Evolutionary conservation across 2,797 vertebrate species (phyloP).

Genomic region (Anabacerthia variegaticeps): DNA sequence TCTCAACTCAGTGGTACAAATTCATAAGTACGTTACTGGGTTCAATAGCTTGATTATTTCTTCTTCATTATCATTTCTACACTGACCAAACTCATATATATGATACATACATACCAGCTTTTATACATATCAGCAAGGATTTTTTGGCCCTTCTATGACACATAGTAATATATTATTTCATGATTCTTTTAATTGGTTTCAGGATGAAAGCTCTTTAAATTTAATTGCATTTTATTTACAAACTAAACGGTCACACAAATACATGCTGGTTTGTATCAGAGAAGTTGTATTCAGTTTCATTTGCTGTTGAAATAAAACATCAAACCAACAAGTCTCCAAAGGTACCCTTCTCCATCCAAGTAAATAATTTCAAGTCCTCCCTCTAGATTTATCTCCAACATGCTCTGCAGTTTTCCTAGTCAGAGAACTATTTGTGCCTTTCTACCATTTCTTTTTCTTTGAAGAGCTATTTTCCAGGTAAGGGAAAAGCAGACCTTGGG

Average conservation of each 20-base stretch:
- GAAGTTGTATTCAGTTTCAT: not conserved
- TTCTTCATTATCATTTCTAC: not conserved
- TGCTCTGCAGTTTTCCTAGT: not conserved
- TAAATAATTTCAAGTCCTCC: not conserved
- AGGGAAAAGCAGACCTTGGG: not conserved
- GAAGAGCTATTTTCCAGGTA: not conserved
- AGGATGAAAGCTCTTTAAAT: not conserved
- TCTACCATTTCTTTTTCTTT: not conserved
- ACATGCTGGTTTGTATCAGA: not conserved
- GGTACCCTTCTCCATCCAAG: not conserved
- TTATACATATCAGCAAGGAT: not conserved
- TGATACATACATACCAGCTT: not conserved
- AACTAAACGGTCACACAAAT: not conserved
- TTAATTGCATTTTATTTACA: not conserved
- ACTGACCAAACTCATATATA: not conserved
- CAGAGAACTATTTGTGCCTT: not conserved
- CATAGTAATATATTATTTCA: not conserved
- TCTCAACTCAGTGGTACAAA: not conserved
- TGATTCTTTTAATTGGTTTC: not conserved
- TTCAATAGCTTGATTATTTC: not conserved
- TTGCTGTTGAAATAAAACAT: not conserved
- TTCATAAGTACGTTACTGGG: not conserved
- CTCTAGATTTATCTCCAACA: not conserved
- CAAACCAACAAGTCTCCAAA: not conserved
- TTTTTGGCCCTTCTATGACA: not conserved